These are phyloP conservation scores for Cottoperca gobio DNA, from an alignment of 2,797 vertebrate genomes.

Conservation along the genomic window DNA sequence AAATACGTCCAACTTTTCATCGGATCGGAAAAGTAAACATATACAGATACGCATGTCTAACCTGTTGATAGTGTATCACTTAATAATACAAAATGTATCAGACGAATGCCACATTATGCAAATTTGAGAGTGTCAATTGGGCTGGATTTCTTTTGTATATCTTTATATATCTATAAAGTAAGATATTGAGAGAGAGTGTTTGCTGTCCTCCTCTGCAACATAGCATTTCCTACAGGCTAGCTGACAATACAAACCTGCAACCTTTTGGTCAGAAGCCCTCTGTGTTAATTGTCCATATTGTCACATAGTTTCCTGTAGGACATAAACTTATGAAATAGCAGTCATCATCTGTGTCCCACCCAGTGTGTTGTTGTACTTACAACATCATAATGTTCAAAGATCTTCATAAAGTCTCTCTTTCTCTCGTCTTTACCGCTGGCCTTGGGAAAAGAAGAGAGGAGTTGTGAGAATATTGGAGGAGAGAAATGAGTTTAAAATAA, in stretches of 20 bases:
- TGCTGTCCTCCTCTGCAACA: neutral
- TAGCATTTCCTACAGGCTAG: neutral
- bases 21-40: too few relatives aligned
- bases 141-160: too few relatives aligned
- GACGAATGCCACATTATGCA: too few relatives aligned
- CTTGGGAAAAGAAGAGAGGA: slow-evolving; percentile 65
- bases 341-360: neutral
- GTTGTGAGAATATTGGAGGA: neutral
- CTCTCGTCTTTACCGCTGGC: slow-evolving; percentile 89
- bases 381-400: slow-evolving; percentile 95
- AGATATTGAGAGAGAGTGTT: neutral
- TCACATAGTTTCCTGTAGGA: neutral
- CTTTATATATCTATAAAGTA: too few relatives aligned
- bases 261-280: neutral
- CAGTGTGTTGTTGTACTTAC: slow-evolving; percentile 83
- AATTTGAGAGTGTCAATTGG: slow-evolving; percentile 5
- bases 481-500: neutral
- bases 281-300: neutral
- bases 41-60: too few relatives aligned
- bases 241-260: neutral
- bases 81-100: too few relatives aligned
- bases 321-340: neutral
- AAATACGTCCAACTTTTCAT: too few relatives aligned
- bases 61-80: too few relatives aligned
- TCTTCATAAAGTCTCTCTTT: slow-evolving; percentile 95